Evolutionary conservation across 2,797 vertebrate genomes (phyloP).

Genomic region (Cuculus canorus): DNA sequence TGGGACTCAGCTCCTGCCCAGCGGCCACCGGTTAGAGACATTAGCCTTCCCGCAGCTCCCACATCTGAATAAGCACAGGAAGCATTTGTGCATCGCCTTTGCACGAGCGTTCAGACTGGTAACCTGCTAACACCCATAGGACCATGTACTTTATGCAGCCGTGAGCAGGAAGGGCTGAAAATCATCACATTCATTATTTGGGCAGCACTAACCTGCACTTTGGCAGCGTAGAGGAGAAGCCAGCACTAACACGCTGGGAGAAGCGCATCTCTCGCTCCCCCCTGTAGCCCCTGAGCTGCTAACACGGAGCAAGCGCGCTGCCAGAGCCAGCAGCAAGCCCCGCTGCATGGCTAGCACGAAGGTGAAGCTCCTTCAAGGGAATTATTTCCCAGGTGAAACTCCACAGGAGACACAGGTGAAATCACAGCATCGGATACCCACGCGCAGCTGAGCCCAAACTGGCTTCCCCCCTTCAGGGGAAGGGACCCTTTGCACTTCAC

Average conservation of each 20-base stretch:
- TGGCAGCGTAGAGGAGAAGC: not conserved
- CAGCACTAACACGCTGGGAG: rapidly evolving
- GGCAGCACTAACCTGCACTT: not conserved
- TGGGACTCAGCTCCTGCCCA: not conserved
- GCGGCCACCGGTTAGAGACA: rapidly evolving
- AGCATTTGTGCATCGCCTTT: rapidly evolving
- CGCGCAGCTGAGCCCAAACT: rapidly evolving
- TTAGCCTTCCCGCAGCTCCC: not conserved
- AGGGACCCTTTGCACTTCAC: rapidly evolving
- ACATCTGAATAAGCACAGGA: rapidly evolving
- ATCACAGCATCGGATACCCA: rapidly evolving
- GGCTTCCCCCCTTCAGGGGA: not conserved
- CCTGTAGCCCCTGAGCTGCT: not conserved
- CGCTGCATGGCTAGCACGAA: not conserved
- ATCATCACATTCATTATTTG: not conserved
- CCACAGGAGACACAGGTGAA: rapidly evolving
- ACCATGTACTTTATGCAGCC: rapidly evolving
- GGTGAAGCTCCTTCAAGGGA: not conserved
- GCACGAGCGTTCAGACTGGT: rapidly evolving
- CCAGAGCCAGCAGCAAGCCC: not conserved
- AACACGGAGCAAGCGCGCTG: not conserved
- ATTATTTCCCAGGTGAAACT: not conserved
- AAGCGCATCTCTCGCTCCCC: rapidly evolving
- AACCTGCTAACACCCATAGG: not conserved
- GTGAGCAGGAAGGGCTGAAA: not conserved